These are phyloP conservation scores for Adrianichthys oophorus DNA, from an alignment of 2,797 vertebrate genomes.

Conservation along the genomic window DNA sequence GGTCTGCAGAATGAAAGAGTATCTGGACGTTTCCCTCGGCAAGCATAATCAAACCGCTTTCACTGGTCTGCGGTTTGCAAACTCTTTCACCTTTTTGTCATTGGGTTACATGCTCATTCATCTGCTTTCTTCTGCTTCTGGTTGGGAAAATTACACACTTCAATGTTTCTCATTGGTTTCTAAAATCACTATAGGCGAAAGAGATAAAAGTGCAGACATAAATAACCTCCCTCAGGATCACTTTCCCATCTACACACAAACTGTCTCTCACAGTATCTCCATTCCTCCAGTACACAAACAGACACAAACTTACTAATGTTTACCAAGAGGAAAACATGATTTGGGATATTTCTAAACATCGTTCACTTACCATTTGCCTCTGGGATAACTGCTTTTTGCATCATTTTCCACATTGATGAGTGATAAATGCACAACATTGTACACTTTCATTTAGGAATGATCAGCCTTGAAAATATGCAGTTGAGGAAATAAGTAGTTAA, in stretches of 20 bases:
- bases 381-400: constrained; percentile 27
- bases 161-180: constrained; percentile 23
- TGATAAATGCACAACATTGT: constrained; percentile 13
- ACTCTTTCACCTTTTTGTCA: constrained; percentile 16
- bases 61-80: constrained; percentile 9
- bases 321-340: constrained; percentile 23
- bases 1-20: constrained; percentile 3
- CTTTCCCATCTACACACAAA: too few relatives aligned
- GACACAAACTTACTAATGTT: constrained; percentile 7
- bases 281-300: constrained; percentile 10
- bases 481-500: constrained; percentile 28
- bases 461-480: constrained; percentile 21
- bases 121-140: constrained; percentile 9
- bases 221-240: constrained; percentile 2
- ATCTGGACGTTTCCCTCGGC: constrained; percentile 15
- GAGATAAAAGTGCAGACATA: constrained; percentile 5
- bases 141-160: constrained; percentile 35
- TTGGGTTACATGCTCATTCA: constrained; percentile 10
- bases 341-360: constrained; percentile 37
- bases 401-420: constrained; percentile 18
- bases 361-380: constrained; percentile 25
- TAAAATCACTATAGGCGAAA: constrained; percentile 22
- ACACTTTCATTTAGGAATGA: constrained; percentile 10
- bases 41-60: constrained; percentile 12
- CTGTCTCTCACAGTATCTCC: constrained; percentile 1